phyloP scores from a whole-genome alignment of 2,113 vertebrate genomes.

The Paralichthys olivaceus region DNA sequence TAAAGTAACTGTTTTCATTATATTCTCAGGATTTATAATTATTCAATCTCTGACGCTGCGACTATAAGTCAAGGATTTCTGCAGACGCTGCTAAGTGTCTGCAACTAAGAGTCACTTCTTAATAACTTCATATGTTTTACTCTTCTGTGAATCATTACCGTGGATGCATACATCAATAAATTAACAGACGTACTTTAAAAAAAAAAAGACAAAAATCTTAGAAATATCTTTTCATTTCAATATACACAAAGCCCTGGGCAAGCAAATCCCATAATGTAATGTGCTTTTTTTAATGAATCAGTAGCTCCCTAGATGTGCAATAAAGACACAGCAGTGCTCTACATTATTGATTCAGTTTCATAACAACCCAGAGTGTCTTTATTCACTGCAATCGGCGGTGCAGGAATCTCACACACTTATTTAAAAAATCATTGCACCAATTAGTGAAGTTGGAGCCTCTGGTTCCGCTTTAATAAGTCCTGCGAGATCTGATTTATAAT shows the following conservation, averaged over 20 bases:
- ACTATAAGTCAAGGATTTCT: neutral
- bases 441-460: conserved; percentile 86
- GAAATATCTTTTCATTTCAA: conserved; percentile 53
- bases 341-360: conserved; percentile 77
- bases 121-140: conserved; percentile 40
- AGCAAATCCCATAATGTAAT: conserved; percentile 62
- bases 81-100: conserved; percentile 18
- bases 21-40: neutral
- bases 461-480: conserved; percentile 88
- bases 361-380: conserved; percentile 75
- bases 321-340: conserved; percentile 74
- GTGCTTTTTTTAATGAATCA: conserved; percentile 60
- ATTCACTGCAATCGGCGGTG: conserved; percentile 61
- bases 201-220: conserved; percentile 43
- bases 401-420: conserved; percentile 61
- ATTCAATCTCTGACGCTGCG: conserved; percentile 4
- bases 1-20: neutral
- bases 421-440: conserved; percentile 84
- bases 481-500: conserved; percentile 87
- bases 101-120: conserved; percentile 46
- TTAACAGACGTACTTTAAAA: conserved; percentile 58
- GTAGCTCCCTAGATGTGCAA: conserved; percentile 65
- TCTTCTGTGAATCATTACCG: conserved; percentile 53
- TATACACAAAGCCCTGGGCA: conserved; percentile 52
- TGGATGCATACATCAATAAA: conserved; percentile 50